Conservation (phyloP, 2,888 invertebrate species). For the Cephus spinipes region DNA sequence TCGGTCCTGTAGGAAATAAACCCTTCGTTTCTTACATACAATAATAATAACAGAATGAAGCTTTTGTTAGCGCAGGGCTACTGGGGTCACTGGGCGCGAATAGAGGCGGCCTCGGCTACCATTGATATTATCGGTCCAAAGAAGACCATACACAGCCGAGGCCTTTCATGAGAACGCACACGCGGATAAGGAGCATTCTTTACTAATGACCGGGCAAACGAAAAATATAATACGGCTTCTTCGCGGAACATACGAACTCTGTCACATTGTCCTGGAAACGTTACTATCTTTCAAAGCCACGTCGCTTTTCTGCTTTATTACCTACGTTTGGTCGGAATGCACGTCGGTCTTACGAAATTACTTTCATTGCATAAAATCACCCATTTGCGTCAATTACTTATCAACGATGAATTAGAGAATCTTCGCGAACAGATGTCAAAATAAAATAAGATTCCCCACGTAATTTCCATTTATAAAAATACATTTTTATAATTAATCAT, state of each 20-base stretch:
- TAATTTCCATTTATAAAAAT: too few relatives aligned
- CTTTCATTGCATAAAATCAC: too few relatives aligned
- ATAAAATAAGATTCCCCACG: too few relatives aligned
- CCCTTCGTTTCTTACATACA: constrained; percentile 46
- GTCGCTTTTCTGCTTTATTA: too few relatives aligned
- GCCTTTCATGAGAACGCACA: constrained; percentile 35
- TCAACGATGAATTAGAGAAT: too few relatives aligned
- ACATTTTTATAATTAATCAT: too few relatives aligned
- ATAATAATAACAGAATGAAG: constrained; percentile 59
- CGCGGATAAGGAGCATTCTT: constrained; percentile 41
- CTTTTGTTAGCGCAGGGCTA: constrained; percentile 50
- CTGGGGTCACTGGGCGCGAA: constrained; percentile 51
- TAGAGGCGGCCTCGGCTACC: constrained; percentile 34
- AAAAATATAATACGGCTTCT: constrained; percentile 17
- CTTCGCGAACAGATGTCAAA: too few relatives aligned
- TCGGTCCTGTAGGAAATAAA: constrained; percentile 36
- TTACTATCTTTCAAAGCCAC: too few relatives aligned
- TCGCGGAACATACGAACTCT: not conserved
- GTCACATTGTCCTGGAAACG: not conserved
- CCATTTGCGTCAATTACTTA: too few relatives aligned
- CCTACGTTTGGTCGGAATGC: too few relatives aligned
- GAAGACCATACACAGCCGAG: constrained; percentile 35
- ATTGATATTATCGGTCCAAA: constrained; percentile 46
- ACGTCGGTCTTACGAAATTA: too few relatives aligned
- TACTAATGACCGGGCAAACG: constrained; percentile 41